phyloP scores from a whole-genome alignment of 1,140 invertebrate genomes.

The Formica selysi region DNA sequence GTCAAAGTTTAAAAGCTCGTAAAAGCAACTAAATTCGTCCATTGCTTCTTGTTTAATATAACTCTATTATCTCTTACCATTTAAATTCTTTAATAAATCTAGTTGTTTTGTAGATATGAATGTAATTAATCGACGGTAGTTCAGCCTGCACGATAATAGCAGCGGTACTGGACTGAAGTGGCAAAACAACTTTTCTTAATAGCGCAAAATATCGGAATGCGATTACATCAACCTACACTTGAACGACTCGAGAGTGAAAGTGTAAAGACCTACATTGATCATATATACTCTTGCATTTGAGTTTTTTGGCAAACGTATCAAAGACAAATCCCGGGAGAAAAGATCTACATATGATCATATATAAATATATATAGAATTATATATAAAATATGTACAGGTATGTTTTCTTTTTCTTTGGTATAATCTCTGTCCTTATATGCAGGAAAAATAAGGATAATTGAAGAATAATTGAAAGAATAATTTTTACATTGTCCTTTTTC shows the following conservation, averaged over 20 bases:
- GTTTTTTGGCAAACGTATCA: background rate
- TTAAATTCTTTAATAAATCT: no score
- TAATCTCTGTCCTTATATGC: no score
- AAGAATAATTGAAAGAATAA: no score
- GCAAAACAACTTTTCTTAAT: slow-evolving; percentile 23
- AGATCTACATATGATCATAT: no score
- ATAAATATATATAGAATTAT: no score
- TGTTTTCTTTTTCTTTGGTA: no score
- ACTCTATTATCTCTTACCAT: background rate
- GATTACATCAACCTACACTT: slow-evolving; percentile 30
- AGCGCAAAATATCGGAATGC: slow-evolving; percentile 34
- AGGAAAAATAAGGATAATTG: no score
- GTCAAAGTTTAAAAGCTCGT: slow-evolving; percentile 86
- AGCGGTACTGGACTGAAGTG: slow-evolving; percentile 16
- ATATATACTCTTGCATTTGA: background rate
- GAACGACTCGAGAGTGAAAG: slow-evolving; percentile 30
- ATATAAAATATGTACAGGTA: no score
- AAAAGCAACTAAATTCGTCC: slow-evolving; percentile 70
- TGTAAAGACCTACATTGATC: slow-evolving; percentile 11
- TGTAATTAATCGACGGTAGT: background rate
- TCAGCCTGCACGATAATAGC: background rate
- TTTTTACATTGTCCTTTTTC: no score
- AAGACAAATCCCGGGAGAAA: background rate
- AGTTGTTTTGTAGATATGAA: background rate
- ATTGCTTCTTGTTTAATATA: slow-evolving; percentile 1